phyloP scores from a whole-genome alignment of 2,797 vertebrate species.

The Aplochiton taeniatus region DNA sequence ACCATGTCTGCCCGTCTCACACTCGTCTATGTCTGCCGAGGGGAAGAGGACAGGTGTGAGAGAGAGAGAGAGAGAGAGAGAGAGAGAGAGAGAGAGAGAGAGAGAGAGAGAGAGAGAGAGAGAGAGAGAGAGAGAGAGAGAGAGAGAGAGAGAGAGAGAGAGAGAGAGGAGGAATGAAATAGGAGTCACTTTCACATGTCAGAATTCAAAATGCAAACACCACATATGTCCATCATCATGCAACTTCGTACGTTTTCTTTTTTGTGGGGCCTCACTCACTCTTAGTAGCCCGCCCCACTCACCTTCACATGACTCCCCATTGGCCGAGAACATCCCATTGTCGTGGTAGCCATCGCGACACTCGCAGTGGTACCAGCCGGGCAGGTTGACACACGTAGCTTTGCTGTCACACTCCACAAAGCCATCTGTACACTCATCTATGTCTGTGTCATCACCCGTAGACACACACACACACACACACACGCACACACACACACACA shows the following conservation, averaged over 20 bases:
- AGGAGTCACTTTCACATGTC: neutral
- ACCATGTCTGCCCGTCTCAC: conserved; percentile 90
- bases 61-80: neutral
- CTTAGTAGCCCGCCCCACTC: conserved; percentile 55
- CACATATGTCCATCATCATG: neutral
- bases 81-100: no score
- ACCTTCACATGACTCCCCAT: conserved; percentile 97
- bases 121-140: conserved; percentile 16
- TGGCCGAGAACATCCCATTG: conserved; percentile 95
- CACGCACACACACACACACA: conserved; percentile 7
- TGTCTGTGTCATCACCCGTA: conserved; percentile 75
- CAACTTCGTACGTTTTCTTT: neutral
- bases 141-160: neutral
- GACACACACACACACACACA: neutral
- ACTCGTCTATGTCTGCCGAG: conserved; percentile 93
- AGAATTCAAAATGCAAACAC: neutral
- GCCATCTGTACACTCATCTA: conserved; percentile 94
- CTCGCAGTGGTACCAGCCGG: conserved; percentile 99
- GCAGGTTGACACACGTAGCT: conserved; percentile 96
- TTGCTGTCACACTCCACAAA: conserved; percentile 97
- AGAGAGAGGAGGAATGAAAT: neutral
- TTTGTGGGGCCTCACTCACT: neutral
- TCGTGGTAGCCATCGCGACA: conserved; percentile 98
- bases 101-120: neutral
- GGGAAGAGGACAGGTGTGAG: conserved; percentile 23